Evolutionary conservation across 1,140 invertebrate species (phyloP).

Genomic region (Vanessa atalanta): DNA sequence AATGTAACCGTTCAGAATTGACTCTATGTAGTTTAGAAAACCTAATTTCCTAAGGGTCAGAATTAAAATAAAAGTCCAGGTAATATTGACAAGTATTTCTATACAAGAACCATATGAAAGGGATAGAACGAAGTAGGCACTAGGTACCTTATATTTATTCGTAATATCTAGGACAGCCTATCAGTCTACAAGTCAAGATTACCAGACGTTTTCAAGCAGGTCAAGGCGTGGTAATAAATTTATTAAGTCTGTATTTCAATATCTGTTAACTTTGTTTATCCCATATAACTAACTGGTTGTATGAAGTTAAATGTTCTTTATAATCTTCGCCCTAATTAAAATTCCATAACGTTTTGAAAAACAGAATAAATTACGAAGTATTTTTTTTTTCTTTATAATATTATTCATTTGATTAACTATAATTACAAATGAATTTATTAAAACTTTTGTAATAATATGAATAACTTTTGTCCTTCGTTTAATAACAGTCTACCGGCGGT

Average conservation of each 20-base stretch:
- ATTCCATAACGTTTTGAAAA: background rate
- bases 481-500: no score
- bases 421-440: no score
- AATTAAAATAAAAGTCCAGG: no score
- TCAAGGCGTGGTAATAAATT: constrained; percentile 43
- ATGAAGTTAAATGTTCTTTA: background rate
- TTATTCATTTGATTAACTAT: no score
- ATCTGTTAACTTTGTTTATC: constrained; percentile 11
- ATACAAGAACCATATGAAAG: background rate
- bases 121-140: background rate
- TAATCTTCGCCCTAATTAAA: background rate
- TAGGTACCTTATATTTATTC: background rate
- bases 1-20: no score
- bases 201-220: constrained; percentile 41
- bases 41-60: no score
- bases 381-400: no score
- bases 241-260: constrained; percentile 33
- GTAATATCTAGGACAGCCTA: constrained; percentile 28
- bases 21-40: no score
- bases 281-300: background rate
- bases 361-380: background rate
- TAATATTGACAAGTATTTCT: no score
- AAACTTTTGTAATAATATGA: no score
- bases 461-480: no score
- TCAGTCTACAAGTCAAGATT: constrained; percentile 35